Evolutionary conservation across 2,797 vertebrate species (phyloP).

Genomic region (Salarias fasciatus): DNA sequence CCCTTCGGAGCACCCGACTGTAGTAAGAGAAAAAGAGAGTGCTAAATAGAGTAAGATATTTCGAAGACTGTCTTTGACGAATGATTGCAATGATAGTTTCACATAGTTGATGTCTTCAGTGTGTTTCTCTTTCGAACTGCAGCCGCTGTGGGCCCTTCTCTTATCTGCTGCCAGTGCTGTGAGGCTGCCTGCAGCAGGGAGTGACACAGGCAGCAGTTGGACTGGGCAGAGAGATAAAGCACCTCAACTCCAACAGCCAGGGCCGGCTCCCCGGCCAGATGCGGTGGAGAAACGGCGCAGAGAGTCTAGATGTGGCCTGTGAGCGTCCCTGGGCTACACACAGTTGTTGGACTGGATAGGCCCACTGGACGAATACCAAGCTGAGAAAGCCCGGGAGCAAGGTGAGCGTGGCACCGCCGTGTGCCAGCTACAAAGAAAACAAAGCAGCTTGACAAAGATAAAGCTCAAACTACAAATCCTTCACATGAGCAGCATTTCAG

Average conservation of each 20-base stretch:
- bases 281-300: constrained; percentile 39
- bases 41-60: constrained; percentile 32
- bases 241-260: constrained; percentile 51
- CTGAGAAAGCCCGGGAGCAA: constrained; percentile 53
- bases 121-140: constrained; percentile 53
- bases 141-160: constrained; percentile 60
- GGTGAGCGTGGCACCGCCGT: constrained; percentile 40
- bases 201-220: constrained; percentile 73
- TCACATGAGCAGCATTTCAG: constrained; percentile 19
- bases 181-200: constrained; percentile 68
- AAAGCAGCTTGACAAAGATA: constrained; percentile 50
- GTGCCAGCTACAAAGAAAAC: constrained; percentile 46
- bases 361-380: constrained; percentile 60
- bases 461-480: constrained; percentile 34
- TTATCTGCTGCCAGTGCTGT: constrained; percentile 80
- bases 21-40: constrained; percentile 28
- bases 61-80: constrained; percentile 24
- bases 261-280: constrained; percentile 58
- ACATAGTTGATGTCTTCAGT: constrained; percentile 36
- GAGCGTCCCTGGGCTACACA: constrained; percentile 56
- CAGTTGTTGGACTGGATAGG: constrained; percentile 41
- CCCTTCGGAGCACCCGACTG: neutral
- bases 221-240: constrained; percentile 83
- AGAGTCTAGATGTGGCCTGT: constrained; percentile 56
- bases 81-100: constrained; percentile 37